Base-by-base conservation (phyloP, 2,797 vertebrate genomes). In the Halcyon smyrnensis region DNA sequence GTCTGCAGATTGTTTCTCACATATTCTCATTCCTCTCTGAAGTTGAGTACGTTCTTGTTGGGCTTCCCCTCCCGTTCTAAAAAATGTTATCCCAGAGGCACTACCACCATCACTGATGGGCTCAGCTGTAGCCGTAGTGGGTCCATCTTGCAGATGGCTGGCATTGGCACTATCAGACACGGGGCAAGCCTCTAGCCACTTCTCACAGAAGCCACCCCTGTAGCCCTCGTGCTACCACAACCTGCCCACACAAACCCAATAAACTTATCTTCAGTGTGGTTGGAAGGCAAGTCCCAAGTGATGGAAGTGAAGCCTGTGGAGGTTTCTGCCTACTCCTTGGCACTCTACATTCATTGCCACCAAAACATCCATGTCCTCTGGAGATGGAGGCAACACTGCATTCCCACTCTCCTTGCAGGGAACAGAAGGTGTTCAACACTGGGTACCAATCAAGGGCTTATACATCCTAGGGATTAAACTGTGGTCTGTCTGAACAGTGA, bases 361-460 rank as follows among this genome's bases (percentile, higher is more conserved):
- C 5, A 2, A 80, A 86, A 75, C 23, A 51, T 11, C 23, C 27
- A 5, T 20, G 34, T 28, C 21, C 23, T 54, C 30, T 12, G 8
- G 43, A 83, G 63, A 50, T 12, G 0, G 1, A 65, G 25, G 39
- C 30, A 78, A 65, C 0, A 0, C 27, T 48, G 45, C 48, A 65
- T 51, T 53, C 53, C 30, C 0, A 0, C 53, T 74, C 0, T 0
- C 67, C 37, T 62, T 65, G 41, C 53, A 77, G 75, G 39, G 28
- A 76, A 39, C 14, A 36, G 34, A 10, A 18, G 12, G 11, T 43
- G 23, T 51, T 37, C 63, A 70, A 30, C 32, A 53, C 34, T 11
- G 41, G 28, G 57, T 6, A 59, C 51, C 24, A 69, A 73, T 36
- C 9, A 27, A 30, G 17, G 86, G n/a, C 8, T 80, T 39, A 43